Percentiles rank a stretch among this genome's conserved stretches.
Conservation (phyloP, 2,113 vertebrate genomes). For the Halcyon malimbica region DNA sequence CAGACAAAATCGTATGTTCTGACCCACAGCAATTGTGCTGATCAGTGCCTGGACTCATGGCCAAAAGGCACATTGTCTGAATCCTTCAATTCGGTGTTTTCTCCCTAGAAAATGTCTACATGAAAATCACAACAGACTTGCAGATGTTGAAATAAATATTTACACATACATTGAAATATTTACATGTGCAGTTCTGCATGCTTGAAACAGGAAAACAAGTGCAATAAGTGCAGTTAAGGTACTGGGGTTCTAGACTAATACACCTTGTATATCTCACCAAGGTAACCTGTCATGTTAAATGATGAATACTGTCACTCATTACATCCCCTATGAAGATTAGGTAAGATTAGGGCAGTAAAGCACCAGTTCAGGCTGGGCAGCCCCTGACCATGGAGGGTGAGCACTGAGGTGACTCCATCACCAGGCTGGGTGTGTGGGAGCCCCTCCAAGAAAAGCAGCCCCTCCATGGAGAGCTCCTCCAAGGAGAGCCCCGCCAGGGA, state of each 20-base stretch:
- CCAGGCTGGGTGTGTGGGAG: too few species aligned
- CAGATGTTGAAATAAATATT: neutral
- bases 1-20: neutral
- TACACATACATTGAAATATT: neutral
- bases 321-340: fast-evolving
- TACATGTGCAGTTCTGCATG: neutral
- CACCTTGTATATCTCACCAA: neutral
- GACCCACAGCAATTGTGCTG: neutral
- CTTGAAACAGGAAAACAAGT: neutral
- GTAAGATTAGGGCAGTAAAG: neutral
- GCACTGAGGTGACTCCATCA: neutral
- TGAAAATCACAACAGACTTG: neutral
- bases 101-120: neutral
- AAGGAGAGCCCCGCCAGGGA: neutral
- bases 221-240: neutral
- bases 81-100: neutral
- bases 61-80: neutral
- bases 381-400: neutral
- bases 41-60: neutral
- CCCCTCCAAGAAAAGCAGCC: neutral
- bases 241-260: neutral
- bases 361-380: fast-evolving
- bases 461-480: neutral
- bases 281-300: fast-evolving
- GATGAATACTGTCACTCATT: fast-evolving